Percentiles rank a stretch among this genome's conserved stretches.
Conservation (phyloP, 2,797 vertebrate genomes). For the Spheniscus humboldti region DNA sequence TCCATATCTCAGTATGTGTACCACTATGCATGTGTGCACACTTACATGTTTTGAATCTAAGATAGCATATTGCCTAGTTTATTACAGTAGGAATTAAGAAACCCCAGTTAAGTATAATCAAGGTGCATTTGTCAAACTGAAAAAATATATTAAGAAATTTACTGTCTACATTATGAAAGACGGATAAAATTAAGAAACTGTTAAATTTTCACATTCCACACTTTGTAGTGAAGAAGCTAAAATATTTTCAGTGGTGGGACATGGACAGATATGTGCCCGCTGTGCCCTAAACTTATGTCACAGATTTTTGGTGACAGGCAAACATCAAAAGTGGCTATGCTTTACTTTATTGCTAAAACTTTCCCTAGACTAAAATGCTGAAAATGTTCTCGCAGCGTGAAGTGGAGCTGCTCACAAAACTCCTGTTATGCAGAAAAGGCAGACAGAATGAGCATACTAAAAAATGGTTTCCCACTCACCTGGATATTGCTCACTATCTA, state of each 20-base stretch:
- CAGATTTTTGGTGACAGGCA: not conserved
- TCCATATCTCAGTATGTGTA: not conserved
- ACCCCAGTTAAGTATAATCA: not conserved
- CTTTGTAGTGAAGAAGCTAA: not conserved
- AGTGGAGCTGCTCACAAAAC: not conserved
- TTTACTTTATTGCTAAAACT: not conserved
- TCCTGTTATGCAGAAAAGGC: not conserved
- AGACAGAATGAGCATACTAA: accelerated
- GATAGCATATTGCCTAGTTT: not conserved
- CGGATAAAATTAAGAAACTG: not conserved
- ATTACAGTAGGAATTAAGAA: not conserved
- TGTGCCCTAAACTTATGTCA: not conserved
- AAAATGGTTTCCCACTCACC: slow-evolving; percentile 68
- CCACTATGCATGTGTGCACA: not conserved
- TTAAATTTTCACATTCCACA: not conserved
- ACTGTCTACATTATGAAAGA: not conserved
- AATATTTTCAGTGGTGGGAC: not conserved
- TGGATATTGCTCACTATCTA: slow-evolving; percentile 82
- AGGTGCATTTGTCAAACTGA: not conserved
- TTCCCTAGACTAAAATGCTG: not conserved
- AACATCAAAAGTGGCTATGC: not conserved
- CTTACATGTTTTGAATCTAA: not conserved
- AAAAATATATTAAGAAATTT: not conserved
- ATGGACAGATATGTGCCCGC: not conserved
- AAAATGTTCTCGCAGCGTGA: not conserved